phyloP scores from a whole-genome alignment of 2,797 vertebrate species.

The Pseudochirops cupreus region DNA sequence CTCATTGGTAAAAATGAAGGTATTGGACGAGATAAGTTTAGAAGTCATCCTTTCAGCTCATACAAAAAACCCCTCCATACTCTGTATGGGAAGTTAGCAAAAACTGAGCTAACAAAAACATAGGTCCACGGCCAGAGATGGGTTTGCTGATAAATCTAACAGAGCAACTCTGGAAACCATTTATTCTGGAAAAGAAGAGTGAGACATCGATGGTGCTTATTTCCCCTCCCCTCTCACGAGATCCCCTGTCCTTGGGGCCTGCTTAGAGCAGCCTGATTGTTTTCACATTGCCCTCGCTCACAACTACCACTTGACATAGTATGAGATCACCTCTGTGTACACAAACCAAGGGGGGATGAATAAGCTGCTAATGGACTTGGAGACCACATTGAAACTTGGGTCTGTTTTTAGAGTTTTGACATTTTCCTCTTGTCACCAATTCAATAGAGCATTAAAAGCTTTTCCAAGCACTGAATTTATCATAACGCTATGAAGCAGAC shows the following conservation, averaged over 20 bases:
- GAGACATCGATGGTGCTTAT: background rate
- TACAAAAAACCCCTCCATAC: background rate
- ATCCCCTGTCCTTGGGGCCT: background rate
- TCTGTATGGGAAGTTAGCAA: background rate
- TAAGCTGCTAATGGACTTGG: conserved; percentile 23
- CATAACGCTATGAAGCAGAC: conserved; percentile 5
- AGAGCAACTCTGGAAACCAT: background rate
- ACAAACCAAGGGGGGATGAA: conserved; percentile 45
- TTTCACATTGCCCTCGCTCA: conserved; percentile 57
- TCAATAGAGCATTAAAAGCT: conserved; percentile 47
- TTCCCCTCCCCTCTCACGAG: background rate
- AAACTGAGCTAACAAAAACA: background rate
- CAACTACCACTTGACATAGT: background rate
- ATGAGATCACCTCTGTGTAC: conserved; percentile 58
- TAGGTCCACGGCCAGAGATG: background rate
- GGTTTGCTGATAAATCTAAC: background rate
- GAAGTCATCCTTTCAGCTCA: background rate
- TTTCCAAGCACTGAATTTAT: conserved; percentile 38
- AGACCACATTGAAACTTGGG: conserved; percentile 49
- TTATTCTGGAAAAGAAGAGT: conserved; percentile 9
- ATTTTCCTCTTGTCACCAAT: conserved; percentile 71
- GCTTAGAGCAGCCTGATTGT: conserved; percentile 11
- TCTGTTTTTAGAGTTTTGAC: conserved; percentile 67
- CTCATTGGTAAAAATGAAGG: background rate
- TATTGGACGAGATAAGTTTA: background rate